Conservation (phyloP, 2,113 vertebrate species). For the Spea multiplicata region DNA sequence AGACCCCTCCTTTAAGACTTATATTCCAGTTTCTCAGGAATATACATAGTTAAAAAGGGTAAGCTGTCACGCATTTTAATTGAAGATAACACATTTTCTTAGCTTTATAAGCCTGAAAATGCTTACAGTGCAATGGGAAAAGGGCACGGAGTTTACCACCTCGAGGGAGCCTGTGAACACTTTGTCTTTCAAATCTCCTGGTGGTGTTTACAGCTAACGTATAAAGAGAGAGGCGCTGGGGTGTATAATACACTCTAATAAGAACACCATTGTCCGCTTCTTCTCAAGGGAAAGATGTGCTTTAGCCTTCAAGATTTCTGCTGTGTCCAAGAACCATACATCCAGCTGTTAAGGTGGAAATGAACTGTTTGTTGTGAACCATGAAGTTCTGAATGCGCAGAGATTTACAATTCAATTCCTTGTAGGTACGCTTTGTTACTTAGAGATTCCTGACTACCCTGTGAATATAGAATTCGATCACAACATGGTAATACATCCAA, state of each 20-base stretch:
- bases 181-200: background rate
- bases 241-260: slow-evolving; percentile 5
- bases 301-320: background rate
- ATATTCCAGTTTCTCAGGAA: background rate
- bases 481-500: background rate
- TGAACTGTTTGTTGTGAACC: background rate
- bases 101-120: slow-evolving; percentile 13
- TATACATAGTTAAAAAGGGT: background rate
- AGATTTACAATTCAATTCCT: slow-evolving; percentile 27
- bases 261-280: slow-evolving; percentile 27
- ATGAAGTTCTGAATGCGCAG: slow-evolving; percentile 24
- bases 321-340: slow-evolving; percentile 11
- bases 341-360: background rate
- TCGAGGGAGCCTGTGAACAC: background rate
- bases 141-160: slow-evolving; percentile 3
- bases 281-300: slow-evolving; percentile 10
- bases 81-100: slow-evolving; percentile 1
- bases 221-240: background rate
- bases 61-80: slow-evolving; percentile 19
- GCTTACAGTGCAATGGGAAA: slow-evolving; percentile 1
- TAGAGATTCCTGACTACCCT: background rate
- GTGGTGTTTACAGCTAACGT: slow-evolving; percentile 16
- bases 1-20: background rate
- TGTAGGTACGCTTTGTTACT: slow-evolving; percentile 6
- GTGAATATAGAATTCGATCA: background rate